A percentile compares a stretch with the other conserved stretches of the same genome.
phyloP scores from a whole-genome alignment of 2,113 vertebrate species.

The Syngnathus typhle region DNA sequence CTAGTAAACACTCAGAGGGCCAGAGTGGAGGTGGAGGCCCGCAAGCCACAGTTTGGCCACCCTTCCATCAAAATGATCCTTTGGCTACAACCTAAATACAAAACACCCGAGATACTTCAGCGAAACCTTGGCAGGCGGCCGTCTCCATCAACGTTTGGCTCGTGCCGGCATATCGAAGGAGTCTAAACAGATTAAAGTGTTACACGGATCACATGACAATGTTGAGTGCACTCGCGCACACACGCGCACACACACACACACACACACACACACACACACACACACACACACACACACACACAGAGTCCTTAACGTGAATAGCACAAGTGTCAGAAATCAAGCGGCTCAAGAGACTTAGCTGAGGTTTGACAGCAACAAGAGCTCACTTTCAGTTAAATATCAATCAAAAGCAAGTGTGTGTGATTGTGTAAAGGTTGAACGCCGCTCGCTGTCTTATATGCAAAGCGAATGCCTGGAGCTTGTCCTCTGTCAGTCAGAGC shows the following conservation, averaged over 20 bases:
- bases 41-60: too few species aligned
- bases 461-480: constrained; percentile 61
- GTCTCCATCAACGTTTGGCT: constrained; percentile 46
- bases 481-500: constrained; percentile 70
- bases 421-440: constrained; percentile 21
- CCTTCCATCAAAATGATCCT: neutral
- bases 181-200: constrained; percentile 75
- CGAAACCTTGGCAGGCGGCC: constrained; percentile 48
- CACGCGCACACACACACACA: constrained; percentile 6
- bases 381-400: constrained; percentile 74
- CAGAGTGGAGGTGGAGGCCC: too few species aligned
- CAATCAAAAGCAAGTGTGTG: constrained; percentile 61
- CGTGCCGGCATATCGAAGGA: constrained; percentile 57
- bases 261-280: neutral
- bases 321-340: constrained; percentile 68
- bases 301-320: constrained; percentile 49
- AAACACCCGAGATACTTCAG: neutral
- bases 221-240: constrained; percentile 10
- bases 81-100: neutral
- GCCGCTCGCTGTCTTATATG: constrained; percentile 34
- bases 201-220: constrained; percentile 70
- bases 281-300: constrained; percentile 9
- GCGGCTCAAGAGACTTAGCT: constrained; percentile 64
- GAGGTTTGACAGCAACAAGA: constrained; percentile 68
- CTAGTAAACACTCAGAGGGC: too few species aligned